Base-by-base conservation (phyloP, 2,888 invertebrate species). In the Nomada goodeniana region DNA sequence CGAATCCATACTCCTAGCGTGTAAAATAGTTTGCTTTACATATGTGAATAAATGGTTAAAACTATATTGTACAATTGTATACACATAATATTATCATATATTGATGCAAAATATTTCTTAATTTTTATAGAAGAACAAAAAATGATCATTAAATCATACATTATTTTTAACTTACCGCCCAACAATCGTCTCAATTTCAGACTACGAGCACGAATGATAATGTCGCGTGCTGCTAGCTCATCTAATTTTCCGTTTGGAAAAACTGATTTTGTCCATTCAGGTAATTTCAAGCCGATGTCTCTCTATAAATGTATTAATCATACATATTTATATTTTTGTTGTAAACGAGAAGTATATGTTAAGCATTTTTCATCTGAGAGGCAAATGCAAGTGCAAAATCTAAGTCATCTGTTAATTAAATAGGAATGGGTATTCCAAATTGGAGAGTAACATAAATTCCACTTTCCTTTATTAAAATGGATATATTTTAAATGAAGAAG, bases 241-340 rank as follows among this genome's bases (percentile, higher is more conserved):
- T 74, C 68, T 7, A 95, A 89, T 92, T 94, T 94, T 92, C 95
- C 94, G 80, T 95, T 93, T 2, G 90, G 88, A 65, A 88, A 89
- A 1, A 95, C 94, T 69, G 94, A 94, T 88, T 94, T 94, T 7
- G 95, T 94, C 95, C 95, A 95, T 91, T 94, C 94, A 4, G 95
- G 95, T 90, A 95, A 94, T 11, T 94, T 91, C 76, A 95, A 94
- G 92, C 94, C 94, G 77, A 95, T 50, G 44, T 84, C 83, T 13
- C 2, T 23, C 84, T 84, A 36, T 50, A 72, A 78, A 55, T 70
- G 29, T 50, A 36, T 36, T 36, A 50, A 53, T 53, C 55, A 29
- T 57, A 20, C 29, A 18, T 11, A 0, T 60, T n/a, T 55, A 44
- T n/a, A 29, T 29, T 15, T 36, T 10, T 10, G 57, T 64, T 44